Evolutionary conservation across 2,888 invertebrate species (phyloP).

Genomic region (Phalangium opilio): DNA sequence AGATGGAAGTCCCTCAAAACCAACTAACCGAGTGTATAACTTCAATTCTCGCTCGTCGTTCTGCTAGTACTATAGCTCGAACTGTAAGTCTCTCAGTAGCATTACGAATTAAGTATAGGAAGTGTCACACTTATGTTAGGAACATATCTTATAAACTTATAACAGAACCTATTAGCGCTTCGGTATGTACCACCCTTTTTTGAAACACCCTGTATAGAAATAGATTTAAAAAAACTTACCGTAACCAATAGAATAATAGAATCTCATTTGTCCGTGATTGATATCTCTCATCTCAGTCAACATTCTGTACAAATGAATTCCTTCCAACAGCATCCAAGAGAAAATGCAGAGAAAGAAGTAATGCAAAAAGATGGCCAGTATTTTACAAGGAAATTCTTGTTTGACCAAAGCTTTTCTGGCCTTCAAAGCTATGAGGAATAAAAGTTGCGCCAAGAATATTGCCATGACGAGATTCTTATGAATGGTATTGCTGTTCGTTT

Average conservation of each 20-base stretch:
- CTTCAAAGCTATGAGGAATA: conserved; percentile 76
- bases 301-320: conserved; percentile 82
- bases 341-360: conserved; percentile 83
- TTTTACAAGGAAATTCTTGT: conserved; percentile 74
- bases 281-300: conserved; percentile 89
- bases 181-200: too few species aligned
- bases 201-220: too few species aligned
- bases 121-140: too few species aligned
- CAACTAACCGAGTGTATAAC: background rate
- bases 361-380: conserved; percentile 77
- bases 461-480: conserved; percentile 85
- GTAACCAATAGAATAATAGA: conserved; percentile 82
- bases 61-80: too few species aligned
- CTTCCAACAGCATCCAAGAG: conserved; percentile 81
- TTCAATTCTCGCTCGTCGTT: too few species aligned
- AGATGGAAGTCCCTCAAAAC: background rate
- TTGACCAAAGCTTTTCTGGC: conserved; percentile 60
- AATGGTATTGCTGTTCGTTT: conserved; percentile 71
- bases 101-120: too few species aligned
- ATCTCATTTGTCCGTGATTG: conserved; percentile 81
- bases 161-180: too few species aligned
- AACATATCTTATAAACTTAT: too few species aligned
- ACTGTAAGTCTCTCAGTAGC: too few species aligned
- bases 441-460: conserved; percentile 65
- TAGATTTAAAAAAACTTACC: conserved; percentile 50